Conservation (phyloP, 2,888 invertebrate genomes). For the Syritta pipiens region DNA sequence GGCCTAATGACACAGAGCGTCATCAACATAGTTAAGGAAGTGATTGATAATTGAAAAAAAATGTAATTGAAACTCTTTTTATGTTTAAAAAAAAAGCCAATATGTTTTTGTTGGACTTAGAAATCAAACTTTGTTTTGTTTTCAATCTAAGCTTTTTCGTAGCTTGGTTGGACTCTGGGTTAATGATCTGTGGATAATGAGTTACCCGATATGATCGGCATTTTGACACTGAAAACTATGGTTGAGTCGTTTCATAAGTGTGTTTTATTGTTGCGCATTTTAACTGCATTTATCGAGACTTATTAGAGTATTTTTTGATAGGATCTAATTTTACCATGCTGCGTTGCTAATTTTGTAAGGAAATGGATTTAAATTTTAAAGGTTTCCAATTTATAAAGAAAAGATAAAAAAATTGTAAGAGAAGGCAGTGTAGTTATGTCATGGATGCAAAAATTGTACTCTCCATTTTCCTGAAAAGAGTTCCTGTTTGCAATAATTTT, state of each 20-base stretch:
- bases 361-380: too few relatives aligned
- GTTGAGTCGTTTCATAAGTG: slow-evolving; percentile 35
- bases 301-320: not conserved
- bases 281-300: not conserved
- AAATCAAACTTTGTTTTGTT: not conserved
- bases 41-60: slow-evolving; percentile 63
- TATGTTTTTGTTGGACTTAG: too few relatives aligned
- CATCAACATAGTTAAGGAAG: slow-evolving; percentile 37
- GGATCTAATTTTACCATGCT: not conserved
- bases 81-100: too few relatives aligned
- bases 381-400: too few relatives aligned
- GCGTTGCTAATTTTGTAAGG: too few relatives aligned
- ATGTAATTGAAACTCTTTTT: slow-evolving; percentile 35
- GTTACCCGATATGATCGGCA: slow-evolving; percentile 34
- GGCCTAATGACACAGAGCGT: slow-evolving; percentile 8
- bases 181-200: slow-evolving; percentile 52
- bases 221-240: slow-evolving; percentile 55
- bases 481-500: too few relatives aligned
- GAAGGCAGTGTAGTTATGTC: too few relatives aligned
- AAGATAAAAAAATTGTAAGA: too few relatives aligned
- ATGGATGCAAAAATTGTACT: too few relatives aligned
- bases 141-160: not conserved
- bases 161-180: not conserved
- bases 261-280: not conserved
- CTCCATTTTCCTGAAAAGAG: too few relatives aligned